Evolutionary conservation across 2,113 vertebrate species (phyloP).

Genomic region (Harpagus bidentatus): DNA sequence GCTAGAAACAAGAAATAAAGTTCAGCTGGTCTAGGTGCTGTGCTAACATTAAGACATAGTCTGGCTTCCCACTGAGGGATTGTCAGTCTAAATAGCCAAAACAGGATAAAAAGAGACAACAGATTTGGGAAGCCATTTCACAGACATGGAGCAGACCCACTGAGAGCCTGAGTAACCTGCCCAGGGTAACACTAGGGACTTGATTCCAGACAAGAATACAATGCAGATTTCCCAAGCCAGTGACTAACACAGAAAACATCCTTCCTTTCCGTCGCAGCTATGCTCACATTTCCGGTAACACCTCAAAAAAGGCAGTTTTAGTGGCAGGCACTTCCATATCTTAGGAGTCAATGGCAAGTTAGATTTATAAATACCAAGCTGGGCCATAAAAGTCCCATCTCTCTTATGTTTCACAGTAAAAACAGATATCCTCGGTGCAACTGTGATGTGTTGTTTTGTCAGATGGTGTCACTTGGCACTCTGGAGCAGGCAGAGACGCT

Average conservation of each 20-base stretch:
- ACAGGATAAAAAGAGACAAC: neutral
- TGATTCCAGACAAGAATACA: neutral
- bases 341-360: neutral
- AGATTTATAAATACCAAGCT: neutral
- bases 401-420: neutral
- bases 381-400: neutral
- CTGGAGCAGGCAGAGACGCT: neutral
- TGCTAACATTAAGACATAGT: neutral
- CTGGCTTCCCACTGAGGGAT: neutral
- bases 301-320: neutral
- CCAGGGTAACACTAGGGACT: neutral
- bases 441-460: conserved; percentile 14
- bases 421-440: neutral
- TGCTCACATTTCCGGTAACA: neutral
- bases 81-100: neutral
- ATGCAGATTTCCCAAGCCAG: neutral
- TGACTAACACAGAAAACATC: neutral
- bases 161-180: neutral
- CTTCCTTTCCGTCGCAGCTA: neutral
- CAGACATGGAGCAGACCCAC: neutral
- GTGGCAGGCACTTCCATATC: neutral
- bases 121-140: neutral
- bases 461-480: neutral
- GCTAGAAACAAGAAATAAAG: neutral
- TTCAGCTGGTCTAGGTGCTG: neutral